Base-by-base conservation (phyloP, 2,113 vertebrate species). In the Mirza zaza region DNA sequence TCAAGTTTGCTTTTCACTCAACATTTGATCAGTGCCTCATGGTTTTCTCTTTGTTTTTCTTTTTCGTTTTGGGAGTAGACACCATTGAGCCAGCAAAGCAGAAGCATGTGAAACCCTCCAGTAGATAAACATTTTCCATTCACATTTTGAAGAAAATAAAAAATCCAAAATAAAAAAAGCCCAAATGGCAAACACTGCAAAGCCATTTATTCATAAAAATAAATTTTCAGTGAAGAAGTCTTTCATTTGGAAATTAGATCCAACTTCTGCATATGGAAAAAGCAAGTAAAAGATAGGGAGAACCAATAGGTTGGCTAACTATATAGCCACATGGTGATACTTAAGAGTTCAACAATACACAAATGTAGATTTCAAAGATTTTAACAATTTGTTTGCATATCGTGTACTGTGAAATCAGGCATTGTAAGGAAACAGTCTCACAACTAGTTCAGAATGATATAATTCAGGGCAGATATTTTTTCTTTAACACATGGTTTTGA, bases 211-310 rank as follows among this genome's bases (percentile, higher is more conserved):
- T 96, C 96, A 73, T 98, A 98, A 98, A 98, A 98, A 98, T 97
- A 98, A 97, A 97, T 97, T 97, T 98, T 97, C 75, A 86, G 98
- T 97, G 91, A 97, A 98, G 97, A 97, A 97, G 97, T 97, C 97
- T 98, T 98, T 98, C 97, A 97, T 98, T 98, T 98, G 95, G 97
- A 98, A 98, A 98, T 98, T 98, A 96, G 98, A 98, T 98, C 98
- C 98, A 98, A 98, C 98, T 97, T 98, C 90, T 92, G 94, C 97
- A 97, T 91, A 93, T 95, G 13, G 81, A 96, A 97, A 98, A 97
- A 97, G 70, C 93, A 95, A 98, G 89, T 95, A 90, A 93, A 95
- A 91, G 34, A 12, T n/a, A 94, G 67, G 59, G 71, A 94, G 93
- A 96, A 42, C 1, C 86, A 94, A 63, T 85, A 95, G 84, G 90